Conservation (phyloP, 2,113 vertebrate genomes). For the Marcusenius ussheri region DNA sequence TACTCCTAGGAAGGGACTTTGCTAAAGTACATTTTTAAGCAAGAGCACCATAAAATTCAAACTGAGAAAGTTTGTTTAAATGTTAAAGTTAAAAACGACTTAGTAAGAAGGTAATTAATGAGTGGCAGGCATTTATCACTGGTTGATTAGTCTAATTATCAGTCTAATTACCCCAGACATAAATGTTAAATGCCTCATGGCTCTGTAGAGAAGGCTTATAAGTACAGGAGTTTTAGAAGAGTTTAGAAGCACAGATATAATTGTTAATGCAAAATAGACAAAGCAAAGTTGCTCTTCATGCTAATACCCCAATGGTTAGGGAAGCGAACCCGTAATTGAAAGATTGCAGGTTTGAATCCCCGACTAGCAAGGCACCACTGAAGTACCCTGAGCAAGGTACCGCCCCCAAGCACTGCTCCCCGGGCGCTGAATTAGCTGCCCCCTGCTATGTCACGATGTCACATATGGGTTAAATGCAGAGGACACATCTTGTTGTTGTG, state of each 20-base stretch:
- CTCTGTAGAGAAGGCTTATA: neutral
- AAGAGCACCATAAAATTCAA: neutral
- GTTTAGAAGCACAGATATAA: neutral
- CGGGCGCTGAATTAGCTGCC: too few relatives aligned
- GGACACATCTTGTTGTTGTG: too few relatives aligned
- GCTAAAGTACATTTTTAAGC: neutral
- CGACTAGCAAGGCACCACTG: too few relatives aligned
- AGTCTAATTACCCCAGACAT: conserved; percentile 5
- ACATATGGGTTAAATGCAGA: too few relatives aligned
- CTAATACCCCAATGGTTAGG: too few relatives aligned
- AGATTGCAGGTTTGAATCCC: too few relatives aligned
- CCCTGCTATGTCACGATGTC: too few relatives aligned
- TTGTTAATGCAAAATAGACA: neutral
- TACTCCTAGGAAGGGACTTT: neutral
- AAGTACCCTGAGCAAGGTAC: too few relatives aligned
- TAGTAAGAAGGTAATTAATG: neutral
- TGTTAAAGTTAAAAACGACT: neutral
- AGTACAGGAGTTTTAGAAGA: neutral
- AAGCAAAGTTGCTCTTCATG: neutral
- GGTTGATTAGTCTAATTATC: conserved; percentile 1
- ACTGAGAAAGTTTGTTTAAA: neutral
- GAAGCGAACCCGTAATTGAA: too few relatives aligned
- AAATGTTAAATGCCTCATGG: neutral
- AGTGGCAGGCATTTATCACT: conserved; percentile 2
- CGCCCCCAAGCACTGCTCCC: too few relatives aligned